These are phyloP conservation scores for Holothuria scabra DNA, from an alignment of 53 echinoderm and acorn worm genomes.

Conservation along the genomic window DNA sequence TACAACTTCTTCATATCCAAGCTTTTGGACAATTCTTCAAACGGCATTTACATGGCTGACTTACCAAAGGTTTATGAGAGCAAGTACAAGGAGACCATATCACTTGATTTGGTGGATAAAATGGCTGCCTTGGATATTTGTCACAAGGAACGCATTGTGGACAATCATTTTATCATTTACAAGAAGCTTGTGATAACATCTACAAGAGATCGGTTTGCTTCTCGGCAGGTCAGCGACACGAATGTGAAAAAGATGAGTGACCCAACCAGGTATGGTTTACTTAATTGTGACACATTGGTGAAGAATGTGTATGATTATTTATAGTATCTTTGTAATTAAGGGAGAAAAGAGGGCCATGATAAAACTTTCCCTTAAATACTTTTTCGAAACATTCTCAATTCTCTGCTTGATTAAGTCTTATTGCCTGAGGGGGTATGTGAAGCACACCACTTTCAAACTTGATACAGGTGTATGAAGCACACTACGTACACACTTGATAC, in stretches of 20 bases:
- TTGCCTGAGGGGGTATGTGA: no score
- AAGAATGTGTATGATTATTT: no score
- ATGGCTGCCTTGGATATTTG: conserved; percentile 11
- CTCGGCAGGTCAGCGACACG: conserved; percentile 5
- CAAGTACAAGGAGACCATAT: conserved; percentile 10
- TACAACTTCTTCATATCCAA: background rate
- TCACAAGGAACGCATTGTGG: conserved; percentile 2
- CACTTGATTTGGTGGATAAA: conserved; percentile 21
- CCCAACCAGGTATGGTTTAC: background rate
- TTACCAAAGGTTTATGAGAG: background rate
- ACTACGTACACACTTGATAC: no score
- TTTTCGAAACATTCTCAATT: no score
- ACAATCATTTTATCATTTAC: conserved; percentile 3
- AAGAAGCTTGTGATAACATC: conserved; percentile 19
- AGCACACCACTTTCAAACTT: no score
- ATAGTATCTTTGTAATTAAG: no score
- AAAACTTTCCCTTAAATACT: no score
- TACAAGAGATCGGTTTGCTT: background rate
- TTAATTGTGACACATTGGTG: no score
- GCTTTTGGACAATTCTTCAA: conserved; percentile 1
- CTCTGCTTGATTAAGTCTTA: no score
- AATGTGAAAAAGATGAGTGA: conserved; percentile 11
- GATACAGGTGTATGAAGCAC: no score
- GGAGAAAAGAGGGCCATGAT: no score
- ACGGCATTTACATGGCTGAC: background rate